Evolutionary conservation across 2,113 vertebrate genomes (phyloP).

Genomic region (Eulacestoma nigropectus): DNA sequence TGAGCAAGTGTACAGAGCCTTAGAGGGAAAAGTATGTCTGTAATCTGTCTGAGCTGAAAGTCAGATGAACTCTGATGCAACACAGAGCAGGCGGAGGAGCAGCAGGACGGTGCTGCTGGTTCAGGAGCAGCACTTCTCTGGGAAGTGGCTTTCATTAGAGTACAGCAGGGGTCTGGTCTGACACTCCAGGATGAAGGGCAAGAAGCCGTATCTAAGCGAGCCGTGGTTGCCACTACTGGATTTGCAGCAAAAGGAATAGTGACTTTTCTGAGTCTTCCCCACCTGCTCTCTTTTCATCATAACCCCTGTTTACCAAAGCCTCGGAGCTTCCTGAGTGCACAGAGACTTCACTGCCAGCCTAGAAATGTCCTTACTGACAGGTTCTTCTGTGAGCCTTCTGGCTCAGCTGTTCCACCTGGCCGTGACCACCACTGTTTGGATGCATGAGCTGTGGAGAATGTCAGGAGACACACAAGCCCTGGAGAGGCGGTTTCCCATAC

Average conservation of each 20-base stretch:
- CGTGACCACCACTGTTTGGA: background rate
- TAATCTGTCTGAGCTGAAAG: background rate
- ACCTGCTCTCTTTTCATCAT: background rate
- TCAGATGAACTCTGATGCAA: background rate
- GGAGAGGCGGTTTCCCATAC: fast-evolving
- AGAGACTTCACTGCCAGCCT: background rate
- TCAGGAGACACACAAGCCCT: background rate
- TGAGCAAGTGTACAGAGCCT: background rate
- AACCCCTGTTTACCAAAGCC: background rate
- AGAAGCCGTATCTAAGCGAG: fast-evolving
- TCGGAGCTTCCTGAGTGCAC: fast-evolving
- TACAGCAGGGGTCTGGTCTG: background rate
- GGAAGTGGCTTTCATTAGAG: background rate
- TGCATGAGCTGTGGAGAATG: background rate
- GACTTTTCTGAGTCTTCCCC: background rate
- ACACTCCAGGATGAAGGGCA: background rate
- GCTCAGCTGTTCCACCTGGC: background rate
- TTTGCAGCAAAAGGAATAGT: background rate
- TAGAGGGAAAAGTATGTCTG: background rate
- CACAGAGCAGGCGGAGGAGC: background rate
- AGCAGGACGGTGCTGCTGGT: fast-evolving
- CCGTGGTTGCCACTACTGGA: fast-evolving
- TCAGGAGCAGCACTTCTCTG: background rate
- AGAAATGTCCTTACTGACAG: background rate
- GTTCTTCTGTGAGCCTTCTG: background rate